phyloP scores from a whole-genome alignment of 2,888 invertebrate species.

The Hydroisotoma schaefferi region DNA sequence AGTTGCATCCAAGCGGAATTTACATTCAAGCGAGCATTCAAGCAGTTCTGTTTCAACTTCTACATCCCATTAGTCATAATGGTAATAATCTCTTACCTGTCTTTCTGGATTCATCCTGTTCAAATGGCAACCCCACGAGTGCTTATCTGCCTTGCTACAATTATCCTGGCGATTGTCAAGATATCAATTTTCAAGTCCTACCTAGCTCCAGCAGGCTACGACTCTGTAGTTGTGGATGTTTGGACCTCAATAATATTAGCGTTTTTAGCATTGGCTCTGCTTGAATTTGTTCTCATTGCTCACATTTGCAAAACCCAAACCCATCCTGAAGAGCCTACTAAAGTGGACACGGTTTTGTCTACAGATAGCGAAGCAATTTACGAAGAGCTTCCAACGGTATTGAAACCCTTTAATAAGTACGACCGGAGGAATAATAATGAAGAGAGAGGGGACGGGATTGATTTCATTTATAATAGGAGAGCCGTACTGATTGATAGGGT shows the following conservation, averaged over 20 bases:
- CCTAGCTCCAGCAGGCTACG: slow-evolving; percentile 29
- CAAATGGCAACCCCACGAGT: slow-evolving; percentile 38
- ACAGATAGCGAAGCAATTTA: too few species aligned
- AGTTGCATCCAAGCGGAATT: slow-evolving; percentile 51
- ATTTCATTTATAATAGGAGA: background rate
- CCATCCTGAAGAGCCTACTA: background rate
- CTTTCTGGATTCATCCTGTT: slow-evolving; percentile 42
- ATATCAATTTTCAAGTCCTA: slow-evolving; percentile 33
- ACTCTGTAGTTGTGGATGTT: slow-evolving; percentile 46
- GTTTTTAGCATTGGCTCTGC: slow-evolving; percentile 45
- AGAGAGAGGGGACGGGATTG: background rate
- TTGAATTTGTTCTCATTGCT: slow-evolving; percentile 44
- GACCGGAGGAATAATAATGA: background rate
- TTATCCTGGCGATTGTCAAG: slow-evolving; percentile 34
- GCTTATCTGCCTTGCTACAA: slow-evolving; percentile 38
- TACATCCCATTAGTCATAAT: slow-evolving; percentile 54
- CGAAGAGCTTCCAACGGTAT: background rate
- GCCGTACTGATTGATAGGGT: background rate
- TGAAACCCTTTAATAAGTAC: background rate
- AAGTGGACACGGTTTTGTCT: background rate
- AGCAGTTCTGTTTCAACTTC: slow-evolving; percentile 55
- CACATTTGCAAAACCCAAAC: background rate
- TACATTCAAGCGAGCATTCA: slow-evolving; percentile 53
- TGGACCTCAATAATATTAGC: slow-evolving; percentile 46
- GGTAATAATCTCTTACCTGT: slow-evolving; percentile 50